These are phyloP conservation scores for Tychaedon coryphoeus DNA, from an alignment of 2,113 vertebrate species.

Conservation along the genomic window DNA sequence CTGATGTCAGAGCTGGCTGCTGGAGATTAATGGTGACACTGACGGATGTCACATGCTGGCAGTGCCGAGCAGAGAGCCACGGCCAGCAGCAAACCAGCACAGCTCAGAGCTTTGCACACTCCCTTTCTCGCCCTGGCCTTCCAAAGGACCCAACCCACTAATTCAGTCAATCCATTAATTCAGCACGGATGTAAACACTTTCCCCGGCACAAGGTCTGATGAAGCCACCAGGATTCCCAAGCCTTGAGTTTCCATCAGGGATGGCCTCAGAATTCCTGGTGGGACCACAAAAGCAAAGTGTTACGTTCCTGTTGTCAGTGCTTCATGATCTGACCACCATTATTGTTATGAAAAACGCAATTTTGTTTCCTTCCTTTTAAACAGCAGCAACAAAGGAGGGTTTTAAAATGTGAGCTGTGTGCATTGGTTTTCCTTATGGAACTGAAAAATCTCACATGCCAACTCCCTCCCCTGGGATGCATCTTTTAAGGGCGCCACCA, in stretches of 20 bases:
- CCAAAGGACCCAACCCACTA: background rate
- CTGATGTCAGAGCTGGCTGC: background rate
- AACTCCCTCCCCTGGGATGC: background rate
- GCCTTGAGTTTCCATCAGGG: background rate
- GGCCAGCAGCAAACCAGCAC: slow-evolving; percentile 6
- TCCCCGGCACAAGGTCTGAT: background rate
- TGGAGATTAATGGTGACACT: slow-evolving; percentile 17
- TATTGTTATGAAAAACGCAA: background rate
- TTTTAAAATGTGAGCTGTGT: background rate
- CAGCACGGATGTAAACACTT: background rate
- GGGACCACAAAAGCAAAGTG: background rate
- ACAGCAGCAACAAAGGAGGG: background rate
- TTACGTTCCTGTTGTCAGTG: background rate
- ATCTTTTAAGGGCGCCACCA: background rate
- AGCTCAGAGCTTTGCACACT: slow-evolving; percentile 2
- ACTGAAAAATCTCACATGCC: background rate
- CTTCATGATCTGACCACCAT: background rate
- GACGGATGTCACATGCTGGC: background rate
- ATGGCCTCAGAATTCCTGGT: background rate
- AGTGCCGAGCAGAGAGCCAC: background rate
- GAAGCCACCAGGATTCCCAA: background rate
- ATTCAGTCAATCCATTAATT: background rate
- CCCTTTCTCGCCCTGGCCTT: slow-evolving; percentile 26
- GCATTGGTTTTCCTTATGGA: background rate
- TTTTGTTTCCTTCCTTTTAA: slow-evolving; percentile 14